A percentile compares a stretch with the other conserved stretches of the same genome.
Evolutionary conservation across 2,113 vertebrate genomes (phyloP).

Genomic region (Campylomormyrus tamandua): DNA sequence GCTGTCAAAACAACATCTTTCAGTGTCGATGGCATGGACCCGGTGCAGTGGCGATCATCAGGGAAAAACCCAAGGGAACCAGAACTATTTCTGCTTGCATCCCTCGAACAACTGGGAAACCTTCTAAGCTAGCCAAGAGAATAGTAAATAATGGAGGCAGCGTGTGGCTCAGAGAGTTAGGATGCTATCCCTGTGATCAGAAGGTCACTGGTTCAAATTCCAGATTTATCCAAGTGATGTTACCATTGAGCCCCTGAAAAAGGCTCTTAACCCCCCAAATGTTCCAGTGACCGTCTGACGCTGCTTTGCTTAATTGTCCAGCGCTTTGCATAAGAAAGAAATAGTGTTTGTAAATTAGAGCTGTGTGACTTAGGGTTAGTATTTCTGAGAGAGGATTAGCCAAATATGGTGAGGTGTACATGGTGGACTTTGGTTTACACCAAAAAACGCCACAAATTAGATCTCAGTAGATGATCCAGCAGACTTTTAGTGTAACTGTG

Average conservation of each 20-base stretch:
- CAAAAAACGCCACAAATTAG: background rate
- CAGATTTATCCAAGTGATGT: background rate
- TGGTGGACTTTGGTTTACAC: background rate
- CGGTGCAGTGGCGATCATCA: background rate
- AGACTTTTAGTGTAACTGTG: background rate
- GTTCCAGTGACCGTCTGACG: background rate
- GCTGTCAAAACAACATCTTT: background rate
- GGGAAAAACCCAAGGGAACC: background rate
- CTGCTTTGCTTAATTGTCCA: background rate
- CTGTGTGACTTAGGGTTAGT: background rate
- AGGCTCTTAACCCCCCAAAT: background rate
- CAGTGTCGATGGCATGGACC: background rate
- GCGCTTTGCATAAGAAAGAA: background rate
- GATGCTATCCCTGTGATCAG: background rate
- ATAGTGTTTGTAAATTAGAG: background rate
- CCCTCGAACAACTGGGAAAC: background rate
- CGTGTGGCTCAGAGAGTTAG: background rate
- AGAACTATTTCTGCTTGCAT: background rate
- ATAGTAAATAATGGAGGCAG: background rate
- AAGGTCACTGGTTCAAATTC: background rate
- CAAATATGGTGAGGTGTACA: background rate
- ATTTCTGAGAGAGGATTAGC: background rate
- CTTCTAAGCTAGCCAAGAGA: background rate
- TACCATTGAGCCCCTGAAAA: background rate
- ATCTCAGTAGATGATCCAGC: background rate